A percentile compares a stretch with the other conserved stretches of the same genome.
Conservation (phyloP, 1,140 invertebrate genomes). For the Ostrea denselamellosa region DNA sequence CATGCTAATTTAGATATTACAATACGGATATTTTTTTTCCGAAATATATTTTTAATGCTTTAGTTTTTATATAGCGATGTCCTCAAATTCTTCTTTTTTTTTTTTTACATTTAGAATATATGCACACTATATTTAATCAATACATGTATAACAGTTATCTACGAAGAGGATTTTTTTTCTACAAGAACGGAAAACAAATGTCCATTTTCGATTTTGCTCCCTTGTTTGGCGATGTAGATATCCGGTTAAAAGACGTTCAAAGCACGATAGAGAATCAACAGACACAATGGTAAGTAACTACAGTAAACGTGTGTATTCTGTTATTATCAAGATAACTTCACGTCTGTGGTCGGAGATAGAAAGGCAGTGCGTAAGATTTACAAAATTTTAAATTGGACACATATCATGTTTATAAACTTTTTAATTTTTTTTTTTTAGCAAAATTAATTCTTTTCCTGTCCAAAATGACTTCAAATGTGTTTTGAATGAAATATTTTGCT, state of each 20-base stretch:
- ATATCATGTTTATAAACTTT: no score
- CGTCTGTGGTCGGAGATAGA: no score
- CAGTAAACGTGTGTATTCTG: neutral
- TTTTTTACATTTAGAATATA: neutral
- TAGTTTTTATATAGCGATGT: neutral
- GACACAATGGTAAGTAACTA: neutral
- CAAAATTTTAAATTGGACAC: no score
- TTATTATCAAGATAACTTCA: no score
- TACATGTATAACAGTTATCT: no score
- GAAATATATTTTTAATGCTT: neutral
- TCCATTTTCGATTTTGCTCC: neutral
- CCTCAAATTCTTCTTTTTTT: neutral
- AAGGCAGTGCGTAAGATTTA: no score
- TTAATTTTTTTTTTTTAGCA: no score
- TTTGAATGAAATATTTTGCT: no score
- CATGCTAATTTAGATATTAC: neutral
- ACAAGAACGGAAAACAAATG: neutral
- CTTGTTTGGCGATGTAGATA: neutral
- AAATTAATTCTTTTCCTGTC: no score
- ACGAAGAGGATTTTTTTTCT: no score
- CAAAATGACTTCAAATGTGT: no score
- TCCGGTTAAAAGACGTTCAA: slow-evolving; percentile 12
- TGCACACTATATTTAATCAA: neutral
- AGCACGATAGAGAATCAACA: neutral
- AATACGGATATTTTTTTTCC: neutral